A percentile compares a stretch with the other conserved stretches of the same genome.
phyloP scores from a whole-genome alignment of 2,888 invertebrate genomes.

The Tetranychus piercei region DNA sequence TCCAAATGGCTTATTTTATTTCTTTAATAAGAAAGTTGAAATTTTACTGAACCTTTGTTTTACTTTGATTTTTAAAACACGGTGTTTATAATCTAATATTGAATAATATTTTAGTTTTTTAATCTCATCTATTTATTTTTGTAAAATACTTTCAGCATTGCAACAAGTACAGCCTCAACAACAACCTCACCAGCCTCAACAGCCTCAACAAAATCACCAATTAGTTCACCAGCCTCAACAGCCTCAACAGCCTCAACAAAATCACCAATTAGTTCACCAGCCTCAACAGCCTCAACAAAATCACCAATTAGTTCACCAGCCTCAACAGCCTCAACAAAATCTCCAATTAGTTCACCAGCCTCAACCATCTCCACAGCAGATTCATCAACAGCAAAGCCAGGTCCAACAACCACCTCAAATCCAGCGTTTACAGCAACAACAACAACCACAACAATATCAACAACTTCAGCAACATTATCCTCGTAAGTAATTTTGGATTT shows the following conservation, averaged over 20 bases:
- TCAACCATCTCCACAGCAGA: conserved; percentile 3
- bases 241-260: conserved; percentile 13
- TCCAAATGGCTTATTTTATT: too few species aligned
- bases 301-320: conserved; percentile 13
- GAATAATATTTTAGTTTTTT: not conserved
- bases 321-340: conserved; percentile 4
- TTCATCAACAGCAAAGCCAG: conserved; percentile 12
- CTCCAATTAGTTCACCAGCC: conserved; percentile 13
- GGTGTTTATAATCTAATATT: too few species aligned
- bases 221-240: conserved; percentile 13
- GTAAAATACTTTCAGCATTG: not conserved
- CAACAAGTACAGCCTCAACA: conserved; percentile 15
- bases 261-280: conserved; percentile 11
- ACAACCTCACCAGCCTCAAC: conserved; percentile 16
- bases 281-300: conserved; percentile 14
- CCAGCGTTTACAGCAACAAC: conserved; percentile 3
- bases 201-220: conserved; percentile 15
- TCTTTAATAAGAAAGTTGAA: too few species aligned
- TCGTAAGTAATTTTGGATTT: not conserved
- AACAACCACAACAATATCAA: conserved; percentile 7
- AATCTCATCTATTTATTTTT: not conserved
- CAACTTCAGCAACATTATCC: not conserved
- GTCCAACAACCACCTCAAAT: conserved; percentile 10
- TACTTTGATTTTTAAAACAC: too few species aligned
- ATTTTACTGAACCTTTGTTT: too few species aligned